A percentile compares a stretch with the other conserved stretches of the same genome.
Evolutionary conservation across 2,888 invertebrate genomes (phyloP).

Genomic region (Trissolcus brochymenae): DNA sequence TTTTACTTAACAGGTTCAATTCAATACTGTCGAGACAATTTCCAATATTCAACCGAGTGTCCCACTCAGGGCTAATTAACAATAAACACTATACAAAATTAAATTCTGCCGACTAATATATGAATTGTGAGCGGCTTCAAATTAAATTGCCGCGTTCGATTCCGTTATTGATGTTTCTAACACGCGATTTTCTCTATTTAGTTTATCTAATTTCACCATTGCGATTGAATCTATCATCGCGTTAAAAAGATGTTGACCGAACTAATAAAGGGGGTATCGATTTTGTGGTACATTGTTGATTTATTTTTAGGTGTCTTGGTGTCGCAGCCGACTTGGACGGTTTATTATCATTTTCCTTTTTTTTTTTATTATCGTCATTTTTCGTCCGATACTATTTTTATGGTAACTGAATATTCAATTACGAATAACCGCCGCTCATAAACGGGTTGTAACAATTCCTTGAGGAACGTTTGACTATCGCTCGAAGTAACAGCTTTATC

Average conservation of each 20-base stretch:
- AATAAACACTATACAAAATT: no score
- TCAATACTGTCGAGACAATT: no score
- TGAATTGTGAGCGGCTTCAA: no score
- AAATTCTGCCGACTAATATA: no score
- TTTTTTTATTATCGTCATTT: neutral
- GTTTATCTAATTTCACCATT: neutral
- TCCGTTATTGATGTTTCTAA: neutral
- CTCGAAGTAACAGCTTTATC: no score
- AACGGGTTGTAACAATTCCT: no score
- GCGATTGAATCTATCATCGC: conserved; percentile 10
- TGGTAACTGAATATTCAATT: no score
- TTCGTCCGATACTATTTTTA: neutral
- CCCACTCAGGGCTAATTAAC: no score
- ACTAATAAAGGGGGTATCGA: conserved; percentile 15
- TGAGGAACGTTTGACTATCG: no score
- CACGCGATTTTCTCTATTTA: neutral
- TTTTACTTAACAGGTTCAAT: no score
- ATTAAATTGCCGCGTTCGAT: neutral
- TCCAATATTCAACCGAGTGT: no score
- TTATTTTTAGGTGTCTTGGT: conserved; percentile 8
- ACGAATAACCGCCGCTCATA: no score
- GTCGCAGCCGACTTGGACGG: neutral
- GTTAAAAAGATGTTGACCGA: conserved; percentile 14
- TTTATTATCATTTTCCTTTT: neutral
- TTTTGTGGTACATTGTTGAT: conserved; percentile 12